Evolutionary conservation across 1,140 invertebrate genomes (phyloP).

Genomic region (Spodoptera frugiperda): DNA sequence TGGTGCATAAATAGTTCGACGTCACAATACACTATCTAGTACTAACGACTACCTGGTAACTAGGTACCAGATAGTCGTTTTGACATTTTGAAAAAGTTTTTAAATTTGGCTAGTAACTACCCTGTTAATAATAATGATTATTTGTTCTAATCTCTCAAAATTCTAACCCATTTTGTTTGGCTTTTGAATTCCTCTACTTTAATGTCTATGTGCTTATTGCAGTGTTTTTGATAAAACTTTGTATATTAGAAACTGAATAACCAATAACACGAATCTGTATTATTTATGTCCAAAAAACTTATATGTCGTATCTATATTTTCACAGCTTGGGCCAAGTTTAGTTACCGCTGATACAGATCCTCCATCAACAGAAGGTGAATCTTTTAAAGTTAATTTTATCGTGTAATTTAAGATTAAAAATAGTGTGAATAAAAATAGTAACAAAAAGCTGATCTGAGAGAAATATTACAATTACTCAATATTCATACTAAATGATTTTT

Average conservation of each 20-base stretch:
- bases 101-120: no score
- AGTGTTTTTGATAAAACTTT: slow-evolving; percentile 12
- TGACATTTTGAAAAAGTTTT: no score
- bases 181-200: not conserved
- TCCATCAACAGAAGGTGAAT: not conserved
- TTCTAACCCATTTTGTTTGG: slow-evolving; percentile 26
- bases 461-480: no score
- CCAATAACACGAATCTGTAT: not conserved
- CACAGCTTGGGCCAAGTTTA: slow-evolving; percentile 6
- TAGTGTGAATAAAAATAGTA: no score
- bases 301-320: not conserved
- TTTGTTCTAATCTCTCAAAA: slow-evolving; percentile 4
- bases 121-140: no score
- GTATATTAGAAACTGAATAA: not conserved
- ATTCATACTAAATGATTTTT: not conserved
- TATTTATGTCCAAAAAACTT: not conserved
- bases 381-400: not conserved
- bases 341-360: not conserved
- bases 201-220: slow-evolving; percentile 29
- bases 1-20: no score
- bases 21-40: no score
- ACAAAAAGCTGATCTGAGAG: no score
- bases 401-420: no score
- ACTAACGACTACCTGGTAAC: no score
- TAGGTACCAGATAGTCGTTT: no score